A percentile compares a stretch with the other conserved stretches of the same genome.
These are phyloP conservation scores for Corvus cornix DNA, from an alignment of 2,113 vertebrate species.

Conservation along the genomic window DNA sequence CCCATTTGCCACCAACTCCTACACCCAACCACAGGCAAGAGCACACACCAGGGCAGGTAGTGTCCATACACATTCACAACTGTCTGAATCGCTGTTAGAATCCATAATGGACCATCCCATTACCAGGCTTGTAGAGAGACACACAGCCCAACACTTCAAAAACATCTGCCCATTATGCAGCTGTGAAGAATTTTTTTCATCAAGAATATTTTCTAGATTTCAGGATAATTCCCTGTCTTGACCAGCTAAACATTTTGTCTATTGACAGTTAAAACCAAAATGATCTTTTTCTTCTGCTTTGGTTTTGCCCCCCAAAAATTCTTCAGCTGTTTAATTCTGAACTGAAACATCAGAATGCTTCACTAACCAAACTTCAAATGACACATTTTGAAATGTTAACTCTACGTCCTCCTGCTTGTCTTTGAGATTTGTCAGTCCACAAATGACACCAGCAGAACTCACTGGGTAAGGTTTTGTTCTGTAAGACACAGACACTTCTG, in stretches of 20 bases:
- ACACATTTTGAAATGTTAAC: background rate
- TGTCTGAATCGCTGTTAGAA: background rate
- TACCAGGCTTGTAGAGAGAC: background rate
- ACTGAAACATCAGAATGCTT: background rate
- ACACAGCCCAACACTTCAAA: background rate
- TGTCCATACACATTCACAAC: background rate
- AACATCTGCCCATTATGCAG: background rate
- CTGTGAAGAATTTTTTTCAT: background rate
- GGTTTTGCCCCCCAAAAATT: background rate
- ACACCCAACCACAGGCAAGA: fast-evolving
- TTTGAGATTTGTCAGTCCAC: background rate
- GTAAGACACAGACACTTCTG: background rate
- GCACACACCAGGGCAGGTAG: fast-evolving
- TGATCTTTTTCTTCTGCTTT: background rate
- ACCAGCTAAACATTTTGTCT: background rate
- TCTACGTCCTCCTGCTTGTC: background rate
- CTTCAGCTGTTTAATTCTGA: background rate
- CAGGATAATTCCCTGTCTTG: background rate
- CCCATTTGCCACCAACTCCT: background rate
- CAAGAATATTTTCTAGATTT: background rate
- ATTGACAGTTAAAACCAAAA: background rate
- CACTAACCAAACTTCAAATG: background rate
- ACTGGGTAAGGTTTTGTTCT: background rate
- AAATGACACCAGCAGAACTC: background rate
- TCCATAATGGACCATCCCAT: background rate